These are phyloP conservation scores for Sebastes umbrosus DNA, from an alignment of 2,797 vertebrate genomes.

Conservation along the genomic window DNA sequence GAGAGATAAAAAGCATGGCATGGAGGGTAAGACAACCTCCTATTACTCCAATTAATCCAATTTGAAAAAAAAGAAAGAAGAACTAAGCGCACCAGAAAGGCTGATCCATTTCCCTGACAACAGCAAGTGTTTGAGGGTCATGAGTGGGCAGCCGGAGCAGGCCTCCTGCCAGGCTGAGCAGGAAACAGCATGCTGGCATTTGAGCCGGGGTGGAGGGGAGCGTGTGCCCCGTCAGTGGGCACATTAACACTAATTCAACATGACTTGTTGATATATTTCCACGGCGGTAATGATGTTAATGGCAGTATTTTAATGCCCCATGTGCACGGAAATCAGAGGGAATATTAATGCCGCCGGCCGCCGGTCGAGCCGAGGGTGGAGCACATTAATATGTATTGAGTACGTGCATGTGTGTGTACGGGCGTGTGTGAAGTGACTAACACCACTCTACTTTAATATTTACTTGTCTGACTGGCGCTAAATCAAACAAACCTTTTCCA, in stretches of 20 bases:
- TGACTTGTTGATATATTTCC: conserved; percentile 75
- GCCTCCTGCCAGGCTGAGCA: conserved; percentile 65
- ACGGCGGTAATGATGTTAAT: conserved; percentile 67
- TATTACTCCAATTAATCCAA: conserved; percentile 79
- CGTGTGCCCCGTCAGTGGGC: conserved; percentile 39
- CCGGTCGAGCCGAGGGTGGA: conserved; percentile 39
- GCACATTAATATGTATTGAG: conserved; percentile 55
- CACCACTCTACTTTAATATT: conserved; percentile 25
- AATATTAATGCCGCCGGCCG: conserved; percentile 56
- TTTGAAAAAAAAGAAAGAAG: conserved; percentile 44
- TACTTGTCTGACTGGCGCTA: background rate
- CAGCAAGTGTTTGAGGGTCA: conserved; percentile 67
- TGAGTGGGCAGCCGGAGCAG: conserved; percentile 58
- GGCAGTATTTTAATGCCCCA: conserved; percentile 61
- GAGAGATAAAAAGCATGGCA: conserved; percentile 65
- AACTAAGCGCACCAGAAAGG: conserved; percentile 50
- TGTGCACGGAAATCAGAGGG: conserved; percentile 55
- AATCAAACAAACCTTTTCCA: conserved; percentile 21
- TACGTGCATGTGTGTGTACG: background rate
- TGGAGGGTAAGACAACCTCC: conserved; percentile 68
- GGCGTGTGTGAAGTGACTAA: conserved; percentile 27
- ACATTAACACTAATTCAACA: conserved; percentile 70
- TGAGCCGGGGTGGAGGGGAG: conserved; percentile 42
- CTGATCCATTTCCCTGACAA: conserved; percentile 70
- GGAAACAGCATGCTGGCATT: conserved; percentile 68